Evolutionary conservation across 2,888 invertebrate species (phyloP).

Genomic region (Epirrhoe alternata): DNA sequence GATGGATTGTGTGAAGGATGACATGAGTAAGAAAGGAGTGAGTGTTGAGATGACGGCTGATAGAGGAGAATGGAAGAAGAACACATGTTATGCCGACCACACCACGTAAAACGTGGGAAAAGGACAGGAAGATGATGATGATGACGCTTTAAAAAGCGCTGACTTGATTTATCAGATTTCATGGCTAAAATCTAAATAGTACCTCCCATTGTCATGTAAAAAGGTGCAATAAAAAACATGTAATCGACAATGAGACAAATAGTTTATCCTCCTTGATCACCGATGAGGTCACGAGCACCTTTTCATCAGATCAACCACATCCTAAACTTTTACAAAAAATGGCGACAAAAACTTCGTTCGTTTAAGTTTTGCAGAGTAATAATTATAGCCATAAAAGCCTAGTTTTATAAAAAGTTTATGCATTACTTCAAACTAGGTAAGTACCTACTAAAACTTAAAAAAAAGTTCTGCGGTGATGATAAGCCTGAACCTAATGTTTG

Average conservation of each 20-base stretch:
- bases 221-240: slow-evolving; percentile 31
- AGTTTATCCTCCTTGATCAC: slow-evolving; percentile 37
- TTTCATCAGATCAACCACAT: slow-evolving; percentile 41
- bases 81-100: too few species aligned
- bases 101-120: too few species aligned
- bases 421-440: too few species aligned
- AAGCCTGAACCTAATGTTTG: background rate
- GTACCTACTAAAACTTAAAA: too few species aligned
- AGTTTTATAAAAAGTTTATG: background rate
- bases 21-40: too few species aligned
- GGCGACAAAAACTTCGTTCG: background rate
- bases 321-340: slow-evolving; percentile 36
- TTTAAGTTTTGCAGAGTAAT: slow-evolving; percentile 2
- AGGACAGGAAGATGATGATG: too few species aligned
- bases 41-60: too few species aligned
- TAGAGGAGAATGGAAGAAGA: too few species aligned
- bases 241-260: slow-evolving; percentile 23
- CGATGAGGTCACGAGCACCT: slow-evolving; percentile 42
- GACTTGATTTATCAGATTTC: too few species aligned
- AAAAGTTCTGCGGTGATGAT: background rate
- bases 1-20: too few species aligned
- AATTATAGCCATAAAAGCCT: background rate
- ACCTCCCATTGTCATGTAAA: background rate
- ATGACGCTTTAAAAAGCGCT: too few species aligned
- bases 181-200: too few species aligned